Percentiles rank a stretch among this genome's conserved stretches.
Conservation (phyloP, 2,113 vertebrate species). For the Tachycineta bicolor region DNA sequence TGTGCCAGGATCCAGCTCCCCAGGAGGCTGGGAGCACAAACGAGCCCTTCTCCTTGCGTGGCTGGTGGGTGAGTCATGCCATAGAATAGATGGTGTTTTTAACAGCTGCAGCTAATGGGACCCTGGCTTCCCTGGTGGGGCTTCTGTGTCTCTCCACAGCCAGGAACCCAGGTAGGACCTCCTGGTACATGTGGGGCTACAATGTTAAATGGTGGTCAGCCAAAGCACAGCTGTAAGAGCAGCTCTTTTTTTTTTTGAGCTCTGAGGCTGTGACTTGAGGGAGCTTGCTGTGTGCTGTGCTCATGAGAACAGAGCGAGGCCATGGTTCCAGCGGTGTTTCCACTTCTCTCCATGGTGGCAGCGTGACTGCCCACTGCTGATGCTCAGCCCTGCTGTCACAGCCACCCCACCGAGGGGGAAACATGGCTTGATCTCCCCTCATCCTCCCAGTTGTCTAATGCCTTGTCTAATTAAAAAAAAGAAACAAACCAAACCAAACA, state of each 20-base stretch:
- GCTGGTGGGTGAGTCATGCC: neutral
- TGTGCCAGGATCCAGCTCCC: neutral
- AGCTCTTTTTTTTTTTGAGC: neutral
- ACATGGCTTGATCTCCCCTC: neutral
- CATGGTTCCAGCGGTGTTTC: fast-evolving
- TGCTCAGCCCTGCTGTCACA: neutral
- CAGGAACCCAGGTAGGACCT: fast-evolving
- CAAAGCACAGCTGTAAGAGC: fast-evolving
- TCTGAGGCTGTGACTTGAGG: neutral
- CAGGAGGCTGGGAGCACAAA: fast-evolving
- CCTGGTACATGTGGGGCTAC: neutral
- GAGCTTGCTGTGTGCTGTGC: fast-evolving
- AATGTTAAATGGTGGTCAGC: neutral
- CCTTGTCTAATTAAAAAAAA: neutral
- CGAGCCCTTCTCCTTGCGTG: neutral
- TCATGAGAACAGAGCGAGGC: neutral
- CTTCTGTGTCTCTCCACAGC: neutral
- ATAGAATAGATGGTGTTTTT: neutral
- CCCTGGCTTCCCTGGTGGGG: fast-evolving
- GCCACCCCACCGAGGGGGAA: fast-evolving
- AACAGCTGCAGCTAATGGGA: neutral
- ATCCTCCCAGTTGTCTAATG: neutral
- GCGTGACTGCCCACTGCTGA: neutral
- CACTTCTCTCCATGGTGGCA: neutral
- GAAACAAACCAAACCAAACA: no score